Conservation (phyloP, 64 coral and sea anemone species). For the Montipora sp. region DNA sequence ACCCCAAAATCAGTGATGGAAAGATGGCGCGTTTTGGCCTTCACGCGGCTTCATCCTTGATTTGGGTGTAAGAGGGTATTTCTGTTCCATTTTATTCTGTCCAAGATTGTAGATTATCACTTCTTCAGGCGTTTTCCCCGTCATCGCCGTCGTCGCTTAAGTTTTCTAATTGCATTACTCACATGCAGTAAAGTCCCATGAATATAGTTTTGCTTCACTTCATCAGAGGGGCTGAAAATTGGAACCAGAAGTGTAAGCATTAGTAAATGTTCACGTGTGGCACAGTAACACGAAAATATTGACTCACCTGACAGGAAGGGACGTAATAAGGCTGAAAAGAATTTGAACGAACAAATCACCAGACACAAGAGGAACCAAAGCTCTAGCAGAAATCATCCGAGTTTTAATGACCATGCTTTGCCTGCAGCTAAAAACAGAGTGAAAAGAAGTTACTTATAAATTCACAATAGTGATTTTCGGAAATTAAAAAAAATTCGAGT, state of each 20-base stretch:
- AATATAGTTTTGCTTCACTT: constrained; percentile 53
- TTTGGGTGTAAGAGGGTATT: no score
- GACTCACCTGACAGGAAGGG: constrained; percentile 67
- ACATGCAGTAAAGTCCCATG: constrained; percentile 89
- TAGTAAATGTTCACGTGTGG: not conserved
- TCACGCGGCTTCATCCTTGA: no score
- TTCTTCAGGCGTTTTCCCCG: no score
- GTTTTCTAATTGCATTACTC: not conserved
- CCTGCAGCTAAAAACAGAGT: constrained; percentile 58
- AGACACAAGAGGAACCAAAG: constrained; percentile 84
- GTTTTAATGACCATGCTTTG: constrained; percentile 86
- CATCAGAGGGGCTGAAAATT: not conserved
- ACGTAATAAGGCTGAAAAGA: constrained; percentile 49
- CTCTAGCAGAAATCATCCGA: constrained; percentile 84
- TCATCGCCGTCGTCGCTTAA: no score
- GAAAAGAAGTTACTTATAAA: not conserved
- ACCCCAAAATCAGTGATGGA: no score
- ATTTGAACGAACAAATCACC: constrained; percentile 50
- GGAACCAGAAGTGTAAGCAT: not conserved
- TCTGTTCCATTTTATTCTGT: no score
- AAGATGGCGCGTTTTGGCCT: no score
- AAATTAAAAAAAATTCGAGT: no score
- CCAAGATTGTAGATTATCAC: no score
- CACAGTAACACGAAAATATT: not conserved
- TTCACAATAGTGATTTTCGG: no score